Conservation (phyloP, 2,888 invertebrate genomes). For the Asteroscopus sphinx region DNA sequence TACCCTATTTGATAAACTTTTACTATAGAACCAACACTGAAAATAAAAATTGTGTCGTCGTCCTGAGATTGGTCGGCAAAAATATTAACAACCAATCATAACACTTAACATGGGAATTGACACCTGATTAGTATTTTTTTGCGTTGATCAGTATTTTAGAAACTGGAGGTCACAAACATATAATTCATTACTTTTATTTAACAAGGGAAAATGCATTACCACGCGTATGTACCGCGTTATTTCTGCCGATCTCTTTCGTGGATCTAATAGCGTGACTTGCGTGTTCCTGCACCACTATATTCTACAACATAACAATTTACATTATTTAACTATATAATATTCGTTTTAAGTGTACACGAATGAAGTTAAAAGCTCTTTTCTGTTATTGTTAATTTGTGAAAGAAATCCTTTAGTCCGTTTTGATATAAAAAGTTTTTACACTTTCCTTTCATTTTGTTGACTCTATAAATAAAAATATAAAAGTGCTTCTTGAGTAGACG, state of each 20-base stretch:
- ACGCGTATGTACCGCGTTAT: conserved; percentile 19
- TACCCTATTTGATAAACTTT: no score
- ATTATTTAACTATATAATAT: conserved; percentile 42
- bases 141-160: background rate
- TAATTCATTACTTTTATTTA: conserved; percentile 25
- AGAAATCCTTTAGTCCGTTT: background rate
- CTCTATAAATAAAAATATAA: conserved; percentile 3
- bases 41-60: no score
- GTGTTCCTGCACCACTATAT: conserved; percentile 27
- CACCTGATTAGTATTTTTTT: background rate
- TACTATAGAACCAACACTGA: no score
- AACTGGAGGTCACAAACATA: background rate
- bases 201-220: conserved; percentile 31
- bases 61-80: no score
- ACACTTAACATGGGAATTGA: no score
- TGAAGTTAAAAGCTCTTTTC: conserved; percentile 29
- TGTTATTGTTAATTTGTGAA: conserved; percentile 5
- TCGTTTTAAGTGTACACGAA: conserved; percentile 34
- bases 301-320: conserved; percentile 48
- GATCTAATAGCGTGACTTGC: conserved; percentile 59
- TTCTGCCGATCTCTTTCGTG: conserved; percentile 50
- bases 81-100: no score
- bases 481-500: conserved; percentile 7
- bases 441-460: conserved; percentile 6
- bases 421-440: conserved; percentile 1